phyloP scores from a whole-genome alignment of 2,797 vertebrate species.

The Emydoidea blandingii region DNA sequence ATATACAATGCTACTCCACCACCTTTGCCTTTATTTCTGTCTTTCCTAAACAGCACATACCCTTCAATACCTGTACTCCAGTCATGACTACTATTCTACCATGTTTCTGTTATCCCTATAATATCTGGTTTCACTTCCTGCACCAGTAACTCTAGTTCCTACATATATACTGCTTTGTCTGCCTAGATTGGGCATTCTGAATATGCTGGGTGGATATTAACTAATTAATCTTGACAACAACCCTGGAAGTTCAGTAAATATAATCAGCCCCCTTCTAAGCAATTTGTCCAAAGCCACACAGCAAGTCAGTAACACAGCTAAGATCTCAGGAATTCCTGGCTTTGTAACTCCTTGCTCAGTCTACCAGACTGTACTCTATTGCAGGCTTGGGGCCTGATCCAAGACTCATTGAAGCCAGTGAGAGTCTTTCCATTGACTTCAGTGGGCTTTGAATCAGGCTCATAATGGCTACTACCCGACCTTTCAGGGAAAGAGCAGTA shows the following conservation, averaged over 20 bases:
- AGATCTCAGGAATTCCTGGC: rapidly evolving
- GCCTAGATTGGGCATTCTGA: neutral
- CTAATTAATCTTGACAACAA: neutral
- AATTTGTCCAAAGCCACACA: neutral
- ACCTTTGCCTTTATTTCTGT: no score
- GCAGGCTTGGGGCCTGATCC: neutral
- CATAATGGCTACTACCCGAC: neutral
- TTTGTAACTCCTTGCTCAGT: neutral
- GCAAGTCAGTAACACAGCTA: neutral
- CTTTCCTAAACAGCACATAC: no score
- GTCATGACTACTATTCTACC: no score
- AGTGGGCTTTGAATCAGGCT: neutral
- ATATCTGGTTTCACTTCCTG: no score
- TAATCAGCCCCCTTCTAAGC: neutral
- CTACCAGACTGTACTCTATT: neutral
- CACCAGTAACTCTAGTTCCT: no score
- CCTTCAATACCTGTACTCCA: no score
- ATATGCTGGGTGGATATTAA: neutral
- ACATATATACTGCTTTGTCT: neutral
- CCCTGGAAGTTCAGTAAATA: neutral
- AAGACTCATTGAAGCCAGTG: neutral
- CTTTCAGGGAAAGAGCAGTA: neutral
- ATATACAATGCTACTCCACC: no score
- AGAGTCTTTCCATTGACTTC: neutral
- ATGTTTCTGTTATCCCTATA: no score